Percentiles rank a stretch among this genome's conserved stretches.
These are phyloP conservation scores for Drosophila bifasciata DNA, from an alignment of 1,140 invertebrate species.

Conservation along the genomic window DNA sequence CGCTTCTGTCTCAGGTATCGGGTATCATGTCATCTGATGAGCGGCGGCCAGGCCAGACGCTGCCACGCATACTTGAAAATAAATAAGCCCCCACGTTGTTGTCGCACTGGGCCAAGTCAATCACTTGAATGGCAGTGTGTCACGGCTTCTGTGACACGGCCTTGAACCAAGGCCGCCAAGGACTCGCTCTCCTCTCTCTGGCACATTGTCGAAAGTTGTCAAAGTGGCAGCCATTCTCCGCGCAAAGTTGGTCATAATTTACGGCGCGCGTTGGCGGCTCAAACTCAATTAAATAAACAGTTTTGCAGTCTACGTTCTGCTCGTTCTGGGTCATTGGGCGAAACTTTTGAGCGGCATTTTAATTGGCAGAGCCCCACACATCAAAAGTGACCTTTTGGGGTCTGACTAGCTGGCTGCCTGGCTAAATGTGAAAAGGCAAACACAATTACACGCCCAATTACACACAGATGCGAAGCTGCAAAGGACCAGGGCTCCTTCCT, in stretches of 20 bases:
- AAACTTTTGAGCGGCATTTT: conserved; percentile 55
- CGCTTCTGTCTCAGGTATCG: conserved; percentile 4
- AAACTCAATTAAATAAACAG: conserved; percentile 74
- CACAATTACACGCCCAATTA: conserved; percentile 70
- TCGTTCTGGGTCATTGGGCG: conserved; percentile 8
- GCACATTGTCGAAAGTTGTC: conserved; percentile 85
- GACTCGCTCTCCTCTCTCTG: conserved; percentile 34
- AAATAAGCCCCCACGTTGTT: conserved; percentile 31
- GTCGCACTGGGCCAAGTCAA: conserved; percentile 50
- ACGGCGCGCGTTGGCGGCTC: conserved; percentile 34
- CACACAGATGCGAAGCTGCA: conserved; percentile 32
- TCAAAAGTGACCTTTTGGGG: conserved; percentile 57
- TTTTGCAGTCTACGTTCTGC: too few species aligned
- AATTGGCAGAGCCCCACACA: conserved; percentile 43
- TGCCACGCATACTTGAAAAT: conserved; percentile 40
- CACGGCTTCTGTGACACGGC: conserved; percentile 2
- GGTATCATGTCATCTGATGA: neutral
- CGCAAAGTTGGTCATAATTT: conserved; percentile 60
- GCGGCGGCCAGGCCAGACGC: conserved; percentile 28
- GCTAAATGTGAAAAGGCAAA: conserved; percentile 56
- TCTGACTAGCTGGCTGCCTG: neutral
- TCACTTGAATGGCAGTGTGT: conserved; percentile 52
- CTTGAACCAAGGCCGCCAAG: conserved; percentile 58
- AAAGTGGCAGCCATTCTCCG: conserved; percentile 72
- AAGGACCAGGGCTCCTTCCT: conserved; percentile 14